These are phyloP conservation scores for Drosophila quadrilineata DNA, from an alignment of 1,140 invertebrate genomes.

Conservation along the genomic window DNA sequence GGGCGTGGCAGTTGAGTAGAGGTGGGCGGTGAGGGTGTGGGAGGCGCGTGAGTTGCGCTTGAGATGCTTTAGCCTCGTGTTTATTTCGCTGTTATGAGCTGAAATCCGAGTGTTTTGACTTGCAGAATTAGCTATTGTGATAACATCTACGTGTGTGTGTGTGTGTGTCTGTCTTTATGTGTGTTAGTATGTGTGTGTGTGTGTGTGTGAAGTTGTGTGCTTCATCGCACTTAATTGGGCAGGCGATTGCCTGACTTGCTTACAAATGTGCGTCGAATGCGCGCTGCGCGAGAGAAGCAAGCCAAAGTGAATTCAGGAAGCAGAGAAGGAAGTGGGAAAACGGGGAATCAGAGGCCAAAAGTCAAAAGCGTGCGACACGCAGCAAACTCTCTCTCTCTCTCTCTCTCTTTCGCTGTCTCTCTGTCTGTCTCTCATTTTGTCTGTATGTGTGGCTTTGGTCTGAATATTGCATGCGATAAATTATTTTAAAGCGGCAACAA, in stretches of 20 bases:
- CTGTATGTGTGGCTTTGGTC: conserved; percentile 17
- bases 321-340: background rate
- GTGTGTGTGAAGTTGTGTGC: conserved; percentile 6
- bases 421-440: conserved; percentile 24
- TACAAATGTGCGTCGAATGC: conserved; percentile 55
- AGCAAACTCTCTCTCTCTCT: conserved; percentile 34
- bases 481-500: conserved; percentile 76
- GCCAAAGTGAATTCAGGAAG: background rate
- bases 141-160: conserved; percentile 53
- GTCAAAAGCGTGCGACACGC: conserved; percentile 41
- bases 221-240: conserved; percentile 30
- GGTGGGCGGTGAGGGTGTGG: background rate
- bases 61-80: conserved; percentile 18
- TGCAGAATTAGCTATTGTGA: conserved; percentile 73
- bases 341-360: conserved; percentile 9
- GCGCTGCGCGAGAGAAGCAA: background rate
- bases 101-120: conserved; percentile 72
- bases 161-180: background rate
- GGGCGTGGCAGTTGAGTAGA: background rate
- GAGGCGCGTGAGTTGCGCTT: background rate
- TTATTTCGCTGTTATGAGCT: conserved; percentile 54
- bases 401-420: conserved; percentile 26
- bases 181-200: background rate
- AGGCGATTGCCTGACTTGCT: conserved; percentile 75
- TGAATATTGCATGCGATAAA: conserved; percentile 73